Evolutionary conservation across 2,113 vertebrate species (phyloP), one percentile per base, ranked within the genome.

Genomic region (Mustelus asterias): DNA sequence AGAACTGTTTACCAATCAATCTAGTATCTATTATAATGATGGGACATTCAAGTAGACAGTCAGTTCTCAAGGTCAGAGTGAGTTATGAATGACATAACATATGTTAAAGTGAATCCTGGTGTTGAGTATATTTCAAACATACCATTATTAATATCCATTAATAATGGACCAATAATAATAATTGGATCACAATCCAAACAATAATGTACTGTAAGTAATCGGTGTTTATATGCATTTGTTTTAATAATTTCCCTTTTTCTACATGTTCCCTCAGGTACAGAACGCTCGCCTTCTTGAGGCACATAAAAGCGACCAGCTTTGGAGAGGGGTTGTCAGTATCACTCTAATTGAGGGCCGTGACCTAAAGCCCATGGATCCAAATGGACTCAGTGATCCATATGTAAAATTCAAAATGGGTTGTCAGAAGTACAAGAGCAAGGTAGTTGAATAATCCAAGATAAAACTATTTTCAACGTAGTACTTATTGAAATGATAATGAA

Each of bases 371-470:
- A 99, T 99, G 99, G 99, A 99, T 96, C 96, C 98, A 96, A 99
- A 99, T 16, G 99, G 99, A 44, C 96, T 98, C 69, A 99, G 99
- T 60, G 99, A 99, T 96, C 99, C 99, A 6, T 99, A 99, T 0
- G 98, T 99, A 96, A 99, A 99, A 97, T 99, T 99, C 96, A 97
- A 98, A 3, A 96, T 99, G 97, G 99, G 99, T 0, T 98, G 99
- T 97, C 99, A 99, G 97, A 99, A 99, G 90, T 99, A 99, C 97
- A 99, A 99, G 97, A 99, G 98, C 98, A 99, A 99, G 99, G 99
- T 99, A 97, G 97, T 60, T 92, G 29, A 92, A n/a, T 41, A 63
- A 92, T 92, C 33, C 26, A 2, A 88, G 44, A 58, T 18, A 60
- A 89, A 26, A 54, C n/a, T 90, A 5, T 83, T 83, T 83, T 83